A percentile compares a stretch with the other conserved stretches of the same genome.
Evolutionary conservation across 1,140 invertebrate species (phyloP).

Genomic region (Vanessa atalanta): DNA sequence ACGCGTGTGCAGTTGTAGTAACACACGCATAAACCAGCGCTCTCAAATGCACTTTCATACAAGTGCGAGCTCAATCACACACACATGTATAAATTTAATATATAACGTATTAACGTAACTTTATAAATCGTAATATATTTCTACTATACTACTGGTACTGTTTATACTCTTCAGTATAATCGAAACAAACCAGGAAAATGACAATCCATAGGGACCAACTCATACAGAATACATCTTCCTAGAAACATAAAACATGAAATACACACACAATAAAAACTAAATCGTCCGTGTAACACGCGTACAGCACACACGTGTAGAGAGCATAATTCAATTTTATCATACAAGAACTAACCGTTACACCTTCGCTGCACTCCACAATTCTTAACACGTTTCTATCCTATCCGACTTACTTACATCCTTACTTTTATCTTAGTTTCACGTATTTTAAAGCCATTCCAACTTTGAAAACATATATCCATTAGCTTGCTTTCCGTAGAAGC

Average conservation of each 20-base stretch:
- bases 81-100: too few species aligned
- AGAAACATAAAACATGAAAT: too few species aligned
- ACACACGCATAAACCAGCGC: too few species aligned
- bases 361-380: conserved; percentile 12
- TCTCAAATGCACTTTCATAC: too few species aligned
- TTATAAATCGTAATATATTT: too few species aligned
- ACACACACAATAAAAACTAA: background rate
- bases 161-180: background rate
- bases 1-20: too few species aligned
- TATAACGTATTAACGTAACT: too few species aligned
- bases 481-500: too few species aligned
- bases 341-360: conserved; percentile 20
- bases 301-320: conserved; percentile 15
- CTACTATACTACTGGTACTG: too few species aligned
- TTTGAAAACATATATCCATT: background rate
- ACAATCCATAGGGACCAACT: too few species aligned
- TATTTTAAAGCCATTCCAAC: conserved; percentile 5
- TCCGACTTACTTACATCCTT: conserved; percentile 16
- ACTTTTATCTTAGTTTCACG: conserved; percentile 12
- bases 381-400: conserved; percentile 19
- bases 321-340: conserved; percentile 30
- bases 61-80: too few species aligned
- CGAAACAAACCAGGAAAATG: background rate
- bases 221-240: too few species aligned
- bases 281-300: background rate